Percentiles rank a stretch among this genome's conserved stretches.
phyloP scores from a whole-genome alignment of 1,140 invertebrate species.

The Triops longicaudatus region DNA sequence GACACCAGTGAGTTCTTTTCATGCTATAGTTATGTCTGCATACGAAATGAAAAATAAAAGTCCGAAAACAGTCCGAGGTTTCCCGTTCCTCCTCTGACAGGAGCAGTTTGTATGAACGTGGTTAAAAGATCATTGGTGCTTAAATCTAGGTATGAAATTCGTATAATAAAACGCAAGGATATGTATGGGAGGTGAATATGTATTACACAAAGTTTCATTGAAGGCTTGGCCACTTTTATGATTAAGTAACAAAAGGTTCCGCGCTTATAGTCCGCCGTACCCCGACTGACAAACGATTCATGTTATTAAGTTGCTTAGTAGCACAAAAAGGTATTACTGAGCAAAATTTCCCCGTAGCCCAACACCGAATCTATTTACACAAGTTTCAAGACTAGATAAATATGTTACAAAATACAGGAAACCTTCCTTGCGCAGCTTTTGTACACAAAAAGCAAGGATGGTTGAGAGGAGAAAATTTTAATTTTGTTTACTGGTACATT shows the following conservation, averaged over 20 bases:
- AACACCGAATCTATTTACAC: slow-evolving; percentile 1
- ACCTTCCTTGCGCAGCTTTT: background rate
- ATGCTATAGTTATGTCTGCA: too few relatives aligned
- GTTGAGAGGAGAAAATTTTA: background rate
- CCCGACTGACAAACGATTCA: background rate
- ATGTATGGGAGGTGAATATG: background rate
- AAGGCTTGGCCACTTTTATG: background rate
- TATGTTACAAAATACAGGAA: background rate
- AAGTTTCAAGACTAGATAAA: background rate
- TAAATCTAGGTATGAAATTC: too few relatives aligned
- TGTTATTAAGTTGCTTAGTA: background rate
- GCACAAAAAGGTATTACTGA: background rate
- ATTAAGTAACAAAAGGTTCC: background rate
- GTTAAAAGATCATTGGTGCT: too few relatives aligned
- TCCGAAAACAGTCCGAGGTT: too few relatives aligned
- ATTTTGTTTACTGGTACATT: background rate
- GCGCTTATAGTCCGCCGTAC: background rate
- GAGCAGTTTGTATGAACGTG: too few relatives aligned
- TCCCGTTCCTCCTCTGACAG: too few relatives aligned
- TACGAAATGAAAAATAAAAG: too few relatives aligned
- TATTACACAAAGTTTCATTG: background rate
- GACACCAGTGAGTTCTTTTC: too few relatives aligned
- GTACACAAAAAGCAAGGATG: background rate
- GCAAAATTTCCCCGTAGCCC: background rate
- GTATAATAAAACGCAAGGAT: too few relatives aligned